A percentile compares a stretch with the other conserved stretches of the same genome.
These are phyloP conservation scores for Hypena proboscidalis DNA, from an alignment of 2,888 invertebrate species.

Conservation along the genomic window DNA sequence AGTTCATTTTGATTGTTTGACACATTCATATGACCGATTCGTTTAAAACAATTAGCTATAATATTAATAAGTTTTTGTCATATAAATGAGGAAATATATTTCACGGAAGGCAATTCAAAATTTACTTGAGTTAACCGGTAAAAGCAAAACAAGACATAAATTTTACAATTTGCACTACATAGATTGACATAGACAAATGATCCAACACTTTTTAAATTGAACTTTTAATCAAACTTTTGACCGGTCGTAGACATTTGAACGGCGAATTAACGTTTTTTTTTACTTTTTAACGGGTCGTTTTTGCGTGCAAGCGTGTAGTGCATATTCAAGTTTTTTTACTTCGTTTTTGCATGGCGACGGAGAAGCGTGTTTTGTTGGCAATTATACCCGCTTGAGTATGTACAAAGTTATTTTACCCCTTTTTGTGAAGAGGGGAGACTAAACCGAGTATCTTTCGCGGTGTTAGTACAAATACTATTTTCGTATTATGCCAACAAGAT, in stretches of 20 bases:
- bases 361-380: conserved; percentile 22
- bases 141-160: no score
- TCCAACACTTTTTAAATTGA: conserved; percentile 7
- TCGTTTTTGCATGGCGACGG: conserved; percentile 12
- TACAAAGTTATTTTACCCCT: conserved; percentile 14
- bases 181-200: conserved; percentile 25
- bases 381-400: conserved; percentile 32
- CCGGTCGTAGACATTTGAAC: conserved; percentile 26
- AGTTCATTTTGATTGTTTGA: no score
- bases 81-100: no score
- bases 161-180: not conserved
- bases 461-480: conserved; percentile 11
- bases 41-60: no score
- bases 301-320: conserved; percentile 24
- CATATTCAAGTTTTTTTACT: conserved; percentile 30
- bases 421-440: conserved; percentile 15
- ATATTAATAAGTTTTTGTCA: no score
- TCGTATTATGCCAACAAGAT: conserved; percentile 11
- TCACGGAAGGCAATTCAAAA: no score
- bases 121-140: no score
- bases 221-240: conserved; percentile 30
- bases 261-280: conserved; percentile 30
- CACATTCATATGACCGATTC: no score
- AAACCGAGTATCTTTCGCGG: conserved; percentile 6
- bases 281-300: conserved; percentile 18